A percentile compares a stretch with the other conserved stretches of the same genome.
Evolutionary conservation across 2,113 vertebrate species (phyloP).

Genomic region (Thamnophis sirtalis): DNA sequence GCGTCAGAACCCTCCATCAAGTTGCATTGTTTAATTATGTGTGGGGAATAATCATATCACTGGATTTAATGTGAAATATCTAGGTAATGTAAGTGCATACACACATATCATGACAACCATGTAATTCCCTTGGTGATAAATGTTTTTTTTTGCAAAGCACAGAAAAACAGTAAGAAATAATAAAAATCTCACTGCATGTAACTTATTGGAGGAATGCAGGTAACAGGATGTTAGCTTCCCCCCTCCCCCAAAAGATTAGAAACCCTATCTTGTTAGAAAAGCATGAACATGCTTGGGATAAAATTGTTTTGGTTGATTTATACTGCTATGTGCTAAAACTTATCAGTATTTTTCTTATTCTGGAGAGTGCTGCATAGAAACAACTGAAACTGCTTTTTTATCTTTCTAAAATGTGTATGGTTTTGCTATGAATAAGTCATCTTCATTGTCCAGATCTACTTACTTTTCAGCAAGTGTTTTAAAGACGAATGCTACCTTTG

Average conservation of each 20-base stretch:
- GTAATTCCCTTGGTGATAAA: neutral
- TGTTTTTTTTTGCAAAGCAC: neutral
- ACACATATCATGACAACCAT: neutral
- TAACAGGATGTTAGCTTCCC: neutral
- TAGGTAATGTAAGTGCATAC: neutral
- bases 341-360: neutral
- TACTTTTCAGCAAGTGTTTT: neutral
- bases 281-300: neutral
- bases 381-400: neutral
- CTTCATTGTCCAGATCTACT: neutral
- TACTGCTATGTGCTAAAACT: neutral
- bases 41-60: neutral
- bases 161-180: neutral
- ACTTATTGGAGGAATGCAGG: neutral
- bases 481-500: neutral
- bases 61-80: neutral
- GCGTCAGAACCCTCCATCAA: neutral
- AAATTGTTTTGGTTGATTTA: neutral
- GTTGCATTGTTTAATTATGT: neutral
- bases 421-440: neutral
- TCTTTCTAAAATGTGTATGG: neutral
- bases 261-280: neutral
- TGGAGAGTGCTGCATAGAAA: neutral
- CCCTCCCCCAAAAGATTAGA: neutral
- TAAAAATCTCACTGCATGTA: neutral